phyloP scores from a whole-genome alignment of 2,113 vertebrate genomes.

The Syngnathoides biaculeatus region DNA sequence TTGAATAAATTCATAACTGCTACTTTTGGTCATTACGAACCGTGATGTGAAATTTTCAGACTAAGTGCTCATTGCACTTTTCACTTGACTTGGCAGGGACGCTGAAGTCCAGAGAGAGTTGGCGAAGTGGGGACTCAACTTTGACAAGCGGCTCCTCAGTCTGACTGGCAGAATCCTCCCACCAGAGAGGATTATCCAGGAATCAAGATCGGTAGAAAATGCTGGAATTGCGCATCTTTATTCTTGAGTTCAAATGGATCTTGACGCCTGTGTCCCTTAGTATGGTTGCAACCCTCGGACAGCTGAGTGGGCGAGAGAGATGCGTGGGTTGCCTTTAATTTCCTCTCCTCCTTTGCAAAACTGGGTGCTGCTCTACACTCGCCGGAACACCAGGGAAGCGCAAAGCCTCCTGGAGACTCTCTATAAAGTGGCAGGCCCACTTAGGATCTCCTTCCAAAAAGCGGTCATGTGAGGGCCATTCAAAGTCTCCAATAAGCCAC shows the following conservation, averaged over 20 bases:
- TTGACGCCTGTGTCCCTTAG: slow-evolving; percentile 59
- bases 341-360: slow-evolving; percentile 72
- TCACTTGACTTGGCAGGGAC: slow-evolving; percentile 69
- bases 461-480: slow-evolving; percentile 77
- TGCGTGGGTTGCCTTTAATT: slow-evolving; percentile 77
- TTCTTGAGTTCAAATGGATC: slow-evolving; percentile 2
- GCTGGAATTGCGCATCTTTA: neutral
- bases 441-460: slow-evolving; percentile 80
- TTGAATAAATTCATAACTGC: no score
- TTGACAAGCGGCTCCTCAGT: slow-evolving; percentile 79
- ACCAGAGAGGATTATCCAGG: slow-evolving; percentile 83
- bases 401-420: slow-evolving; percentile 80
- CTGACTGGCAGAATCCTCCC: slow-evolving; percentile 83
- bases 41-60: neutral
- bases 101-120: no score
- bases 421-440: slow-evolving; percentile 76
- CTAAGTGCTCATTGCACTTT: no score
- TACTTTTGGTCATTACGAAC: neutral
- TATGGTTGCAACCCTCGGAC: slow-evolving; percentile 79
- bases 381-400: slow-evolving; percentile 74
- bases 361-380: slow-evolving; percentile 84
- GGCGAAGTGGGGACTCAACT: slow-evolving; percentile 88
- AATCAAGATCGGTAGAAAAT: slow-evolving; percentile 72
- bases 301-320: slow-evolving; percentile 88
- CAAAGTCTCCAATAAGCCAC: neutral